Evolutionary conservation across 2,113 vertebrate species (phyloP), one percentile per base, ranked within the genome.

Genomic region (Furnarius figulus): DNA sequence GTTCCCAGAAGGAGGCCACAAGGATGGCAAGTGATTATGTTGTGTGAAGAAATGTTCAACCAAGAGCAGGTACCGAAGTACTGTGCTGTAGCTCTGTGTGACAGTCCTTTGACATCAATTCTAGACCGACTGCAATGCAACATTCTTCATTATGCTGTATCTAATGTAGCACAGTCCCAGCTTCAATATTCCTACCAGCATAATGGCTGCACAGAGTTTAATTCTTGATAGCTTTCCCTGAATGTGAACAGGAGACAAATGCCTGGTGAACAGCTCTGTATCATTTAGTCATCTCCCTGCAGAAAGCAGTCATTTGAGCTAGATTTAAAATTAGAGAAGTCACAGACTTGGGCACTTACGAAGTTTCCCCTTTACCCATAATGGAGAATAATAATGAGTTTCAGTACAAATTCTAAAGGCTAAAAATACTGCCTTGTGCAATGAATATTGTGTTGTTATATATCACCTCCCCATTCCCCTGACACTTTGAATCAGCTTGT

Each of bases 401-500:
- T 95, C 83, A 63, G 67, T 89, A 49, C 67, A 46, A 92, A 95
- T 89, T 95, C 33, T 87, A 97, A 94, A 78, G 77, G 90, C 90
- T 96, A 95, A 96, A 98, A 96, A 89, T 95, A 97, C 85, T 92
- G 35, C 94, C 96, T 97, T 95, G 85, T 97, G 78, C 92, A 68
- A 90, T 95, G 94, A 97, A 97, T 97, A 97, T 91, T 96, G 84
- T 92, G 70, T 75, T 77, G 95, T 94, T 97, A 97, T 96, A 95
- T 96, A 97, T 98, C 97, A 98, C 91, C 66, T 97, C 93, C 72
- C 90, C 74, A 93, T 87, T 88, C 61, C 94, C 67, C 87, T 98
- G 97, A 98, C 97, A 96, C 90, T 95, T 97, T 98, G 97, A 97
- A 97, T 98, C 97, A 98, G 85, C 67, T 96, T 98, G 97, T 98